Percentiles rank a stretch among this genome's conserved stretches.
Conservation (phyloP, 2,797 vertebrate genomes). For the Heteromormyrus szaboi region DNA sequence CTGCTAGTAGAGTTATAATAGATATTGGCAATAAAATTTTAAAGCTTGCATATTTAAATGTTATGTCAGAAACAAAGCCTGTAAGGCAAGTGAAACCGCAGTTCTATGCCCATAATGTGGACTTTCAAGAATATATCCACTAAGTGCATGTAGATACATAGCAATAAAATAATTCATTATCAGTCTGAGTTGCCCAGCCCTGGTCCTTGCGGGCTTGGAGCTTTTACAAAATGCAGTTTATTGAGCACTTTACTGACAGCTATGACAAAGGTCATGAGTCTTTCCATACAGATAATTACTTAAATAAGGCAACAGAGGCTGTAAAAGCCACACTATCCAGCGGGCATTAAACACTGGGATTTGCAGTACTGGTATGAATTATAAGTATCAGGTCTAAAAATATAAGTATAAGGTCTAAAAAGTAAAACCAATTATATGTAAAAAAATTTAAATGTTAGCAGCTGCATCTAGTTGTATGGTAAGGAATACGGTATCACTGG, state of each 20-base stretch:
- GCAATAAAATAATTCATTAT: constrained; percentile 3
- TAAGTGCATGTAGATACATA: not conserved
- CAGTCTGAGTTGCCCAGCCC: not conserved
- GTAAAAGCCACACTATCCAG: not conserved
- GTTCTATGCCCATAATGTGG: not conserved
- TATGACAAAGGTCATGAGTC: not conserved
- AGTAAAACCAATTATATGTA: not conserved
- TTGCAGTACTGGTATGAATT: not conserved
- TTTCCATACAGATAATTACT: not conserved
- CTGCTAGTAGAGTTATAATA: not conserved
- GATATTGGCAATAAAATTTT: not conserved
- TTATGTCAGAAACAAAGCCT: not conserved
- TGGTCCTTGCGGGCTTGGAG: not conserved
- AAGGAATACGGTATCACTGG: not conserved
- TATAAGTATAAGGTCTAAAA: not conserved
- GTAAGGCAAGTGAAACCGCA: not conserved
- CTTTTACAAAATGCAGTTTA: not conserved
- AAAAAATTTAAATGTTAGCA: not conserved
- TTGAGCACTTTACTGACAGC: not conserved
- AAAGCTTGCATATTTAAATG: not conserved
- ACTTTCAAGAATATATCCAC: not conserved
- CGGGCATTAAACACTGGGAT: not conserved
- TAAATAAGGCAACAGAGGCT: not conserved
- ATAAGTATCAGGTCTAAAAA: not conserved
- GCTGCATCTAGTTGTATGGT: not conserved